Base-by-base conservation (phyloP, 2,888 invertebrate genomes). In the Acrocyrtus sp. region DNA sequence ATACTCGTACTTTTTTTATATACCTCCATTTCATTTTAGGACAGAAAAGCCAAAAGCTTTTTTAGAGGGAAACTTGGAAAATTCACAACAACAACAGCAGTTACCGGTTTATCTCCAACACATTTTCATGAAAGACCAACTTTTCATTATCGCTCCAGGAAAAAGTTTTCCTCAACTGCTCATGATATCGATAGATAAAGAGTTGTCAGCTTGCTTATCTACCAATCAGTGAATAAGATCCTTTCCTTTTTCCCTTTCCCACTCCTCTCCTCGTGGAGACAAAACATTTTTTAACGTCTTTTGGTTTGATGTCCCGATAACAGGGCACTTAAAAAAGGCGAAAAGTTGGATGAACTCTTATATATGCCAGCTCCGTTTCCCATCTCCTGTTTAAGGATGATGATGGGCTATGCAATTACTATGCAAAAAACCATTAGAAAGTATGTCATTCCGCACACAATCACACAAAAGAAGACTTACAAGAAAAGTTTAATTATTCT, bases 181-280 rank as follows among this genome's bases (percentile, higher is more conserved):
- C 45, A 43, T 68, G 53, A 60, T 68, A 61, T 60, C 60, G 66
- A 68, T 60, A 58, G 67, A 67, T 58, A 63, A 50, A 58, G 51
- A 26, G 19, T 57, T 67, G 56, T 54, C 53, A 47, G 26, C 39
- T 12, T 21, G 6, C 22, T 41, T 47, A 45, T 58, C 47, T 58
- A n/a, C 27, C 43, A 57, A 17, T 41, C n/a, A 2, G 2, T 41
- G 41, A 2, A 8, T n/a, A n/a, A n/a, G n/a, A n/a, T n/a, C n/a
- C n/a, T n/a, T n/a, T n/a, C n/a, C n/a, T n/a, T n/a, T n/a, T n/a
- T n/a, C n/a, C n/a, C n/a, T n/a, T n/a, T n/a, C n/a, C n/a, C n/a
- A n/a, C n/a, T n/a, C n/a, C n/a, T n/a, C n/a, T n/a, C n/a, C n/a
- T n/a, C n/a, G n/a, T n/a, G n/a, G n/a, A n/a, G n/a, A n/a, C n/a